Conservation (phyloP, 2,888 invertebrate species). For the Drosophila prostipennis region DNA sequence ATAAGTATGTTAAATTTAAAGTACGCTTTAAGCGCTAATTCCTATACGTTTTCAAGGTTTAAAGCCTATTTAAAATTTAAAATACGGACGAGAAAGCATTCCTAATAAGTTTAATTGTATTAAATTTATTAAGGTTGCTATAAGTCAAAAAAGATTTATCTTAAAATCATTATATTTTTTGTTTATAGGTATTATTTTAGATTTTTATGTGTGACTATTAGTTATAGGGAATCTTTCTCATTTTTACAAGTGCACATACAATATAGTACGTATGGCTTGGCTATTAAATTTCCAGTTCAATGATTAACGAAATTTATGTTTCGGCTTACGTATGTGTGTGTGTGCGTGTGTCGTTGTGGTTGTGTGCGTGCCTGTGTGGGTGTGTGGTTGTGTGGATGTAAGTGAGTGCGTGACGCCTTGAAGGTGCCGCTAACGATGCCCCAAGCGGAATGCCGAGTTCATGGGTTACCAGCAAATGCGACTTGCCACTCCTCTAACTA, state of each 20-base stretch:
- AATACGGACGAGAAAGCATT: too few species aligned
- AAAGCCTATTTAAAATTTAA: too few species aligned
- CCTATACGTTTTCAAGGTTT: too few species aligned
- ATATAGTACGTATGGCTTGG: slow-evolving; percentile 56
- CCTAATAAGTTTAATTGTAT: too few species aligned
- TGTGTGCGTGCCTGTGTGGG: neutral
- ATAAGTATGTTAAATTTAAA: too few species aligned
- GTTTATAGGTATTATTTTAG: too few species aligned
- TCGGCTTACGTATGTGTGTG: slow-evolving; percentile 59
- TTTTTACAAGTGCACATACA: neutral
- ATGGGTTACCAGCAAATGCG: slow-evolving; percentile 28
- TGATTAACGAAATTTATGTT: slow-evolving; percentile 79
- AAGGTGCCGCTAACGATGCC: slow-evolving; percentile 61
- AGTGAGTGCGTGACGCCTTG: slow-evolving; percentile 66
- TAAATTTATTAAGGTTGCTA: neutral
- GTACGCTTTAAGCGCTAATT: too few species aligned
- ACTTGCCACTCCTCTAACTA: slow-evolving; percentile 17
- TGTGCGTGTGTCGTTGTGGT: slow-evolving; percentile 10
- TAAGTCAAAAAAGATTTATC: neutral
- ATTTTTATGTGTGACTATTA: too few species aligned
- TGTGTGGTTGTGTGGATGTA: slow-evolving; percentile 28
- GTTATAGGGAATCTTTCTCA: neutral
- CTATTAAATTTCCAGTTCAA: slow-evolving; percentile 78
- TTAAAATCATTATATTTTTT: neutral
- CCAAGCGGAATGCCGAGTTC: slow-evolving; percentile 19